Evolutionary conservation across 1,140 invertebrate genomes (phyloP).

Genomic region (Drosophila parabipectinata): DNA sequence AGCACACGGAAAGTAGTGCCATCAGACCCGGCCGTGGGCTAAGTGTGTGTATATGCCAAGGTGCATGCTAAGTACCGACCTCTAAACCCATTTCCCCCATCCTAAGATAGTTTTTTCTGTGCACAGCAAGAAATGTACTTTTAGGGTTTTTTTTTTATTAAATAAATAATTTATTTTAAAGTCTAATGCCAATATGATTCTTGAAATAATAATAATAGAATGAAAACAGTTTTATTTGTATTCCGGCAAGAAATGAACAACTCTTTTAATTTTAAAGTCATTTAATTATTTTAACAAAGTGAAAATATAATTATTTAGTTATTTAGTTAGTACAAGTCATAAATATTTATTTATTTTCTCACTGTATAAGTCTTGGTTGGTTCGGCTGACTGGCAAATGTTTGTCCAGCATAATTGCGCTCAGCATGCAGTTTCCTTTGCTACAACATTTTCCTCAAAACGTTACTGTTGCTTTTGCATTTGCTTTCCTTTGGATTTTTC

Average conservation of each 20-base stretch:
- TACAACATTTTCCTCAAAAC: slow-evolving; percentile 26
- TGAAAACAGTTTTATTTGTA: too few species aligned
- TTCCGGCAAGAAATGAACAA: too few species aligned
- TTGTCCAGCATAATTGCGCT: slow-evolving; percentile 82
- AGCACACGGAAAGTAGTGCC: slow-evolving; percentile 61
- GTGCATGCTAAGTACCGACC: slow-evolving; percentile 74
- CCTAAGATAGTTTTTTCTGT: neutral
- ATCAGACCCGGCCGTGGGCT: slow-evolving; percentile 18
- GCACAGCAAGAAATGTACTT: slow-evolving; percentile 12
- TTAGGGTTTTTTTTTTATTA: neutral
- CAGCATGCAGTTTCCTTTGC: slow-evolving; percentile 74
- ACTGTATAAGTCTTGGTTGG: slow-evolving; percentile 13
- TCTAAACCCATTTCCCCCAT: slow-evolving; percentile 36
- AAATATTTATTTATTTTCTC: slow-evolving; percentile 6
- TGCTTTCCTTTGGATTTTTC: slow-evolving; percentile 16
- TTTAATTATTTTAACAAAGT: too few species aligned
- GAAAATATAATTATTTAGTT: too few species aligned
- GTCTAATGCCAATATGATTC: too few species aligned
- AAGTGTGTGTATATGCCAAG: slow-evolving; percentile 64
- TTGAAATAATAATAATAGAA: too few species aligned
- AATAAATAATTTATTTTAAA: too few species aligned
- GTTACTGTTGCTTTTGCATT: slow-evolving; percentile 15
- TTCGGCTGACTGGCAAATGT: slow-evolving; percentile 66
- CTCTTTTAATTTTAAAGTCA: too few species aligned
- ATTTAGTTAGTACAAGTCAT: too few species aligned